A percentile compares a stretch with the other conserved stretches of the same genome.
Evolutionary conservation across 2,113 vertebrate genomes (phyloP).

Genomic region (Microtus pennsylvanicus): DNA sequence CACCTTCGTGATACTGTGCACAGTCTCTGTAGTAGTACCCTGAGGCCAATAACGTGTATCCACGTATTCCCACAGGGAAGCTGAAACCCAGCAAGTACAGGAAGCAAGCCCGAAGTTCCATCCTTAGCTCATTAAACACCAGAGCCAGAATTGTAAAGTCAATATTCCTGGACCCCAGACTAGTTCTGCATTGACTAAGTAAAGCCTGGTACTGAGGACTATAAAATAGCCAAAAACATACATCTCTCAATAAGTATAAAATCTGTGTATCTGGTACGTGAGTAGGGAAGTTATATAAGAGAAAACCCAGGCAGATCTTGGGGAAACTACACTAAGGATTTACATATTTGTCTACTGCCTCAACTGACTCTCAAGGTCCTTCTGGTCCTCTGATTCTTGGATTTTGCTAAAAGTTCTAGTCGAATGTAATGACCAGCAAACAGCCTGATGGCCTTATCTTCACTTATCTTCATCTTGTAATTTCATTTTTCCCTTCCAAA

Average conservation of each 20-base stretch:
- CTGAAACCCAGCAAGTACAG: neutral
- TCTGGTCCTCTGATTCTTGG: neutral
- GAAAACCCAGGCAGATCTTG: slow-evolving; percentile 35
- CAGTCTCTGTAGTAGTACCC: neutral
- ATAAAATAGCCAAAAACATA: neutral
- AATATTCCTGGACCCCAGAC: neutral
- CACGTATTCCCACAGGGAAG: neutral
- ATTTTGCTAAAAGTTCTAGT: neutral
- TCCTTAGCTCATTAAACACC: neutral
- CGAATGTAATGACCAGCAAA: neutral
- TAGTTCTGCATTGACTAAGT: neutral
- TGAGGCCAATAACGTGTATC: neutral
- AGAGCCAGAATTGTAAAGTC: neutral
- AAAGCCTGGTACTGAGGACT: neutral
- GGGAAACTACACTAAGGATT: slow-evolving; percentile 7
- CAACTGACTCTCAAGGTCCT: neutral
- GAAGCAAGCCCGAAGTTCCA: neutral
- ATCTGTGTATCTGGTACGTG: neutral
- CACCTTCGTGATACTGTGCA: neutral
- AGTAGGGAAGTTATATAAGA: neutral
- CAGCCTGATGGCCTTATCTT: neutral
- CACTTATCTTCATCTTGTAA: neutral
- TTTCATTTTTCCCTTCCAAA: neutral
- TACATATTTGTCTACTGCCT: slow-evolving; percentile 3
- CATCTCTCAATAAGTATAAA: neutral